These are phyloP conservation scores for Seriola aureovittata DNA, from an alignment of 2,113 vertebrate species.

Conservation along the genomic window DNA sequence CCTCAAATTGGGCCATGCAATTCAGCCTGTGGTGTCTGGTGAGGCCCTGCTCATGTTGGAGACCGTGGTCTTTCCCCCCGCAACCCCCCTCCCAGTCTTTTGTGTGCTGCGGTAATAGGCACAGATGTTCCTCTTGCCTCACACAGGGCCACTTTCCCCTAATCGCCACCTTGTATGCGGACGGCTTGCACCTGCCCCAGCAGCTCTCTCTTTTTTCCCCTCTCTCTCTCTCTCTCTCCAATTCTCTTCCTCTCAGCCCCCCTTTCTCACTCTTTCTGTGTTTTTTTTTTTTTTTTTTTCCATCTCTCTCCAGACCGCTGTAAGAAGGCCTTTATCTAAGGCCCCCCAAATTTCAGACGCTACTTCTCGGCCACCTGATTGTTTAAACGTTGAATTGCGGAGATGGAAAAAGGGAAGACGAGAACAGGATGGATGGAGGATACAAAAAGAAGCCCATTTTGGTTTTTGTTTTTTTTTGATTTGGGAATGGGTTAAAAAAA, in stretches of 20 bases:
- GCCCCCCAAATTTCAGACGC: slow-evolving; percentile 61
- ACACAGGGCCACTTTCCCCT: slow-evolving; percentile 83
- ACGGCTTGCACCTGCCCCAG: slow-evolving; percentile 84
- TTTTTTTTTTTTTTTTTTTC: slow-evolving; percentile 21
- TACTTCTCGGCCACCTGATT: slow-evolving; percentile 64
- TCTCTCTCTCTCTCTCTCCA: slow-evolving; percentile 28
- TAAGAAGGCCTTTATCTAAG: slow-evolving; percentile 51
- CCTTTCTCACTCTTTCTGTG: slow-evolving; percentile 9
- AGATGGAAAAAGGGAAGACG: slow-evolving; percentile 29
- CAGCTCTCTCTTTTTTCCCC: slow-evolving; percentile 65
- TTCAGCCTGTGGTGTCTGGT: slow-evolving; percentile 83
- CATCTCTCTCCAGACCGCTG: slow-evolving; percentile 31
- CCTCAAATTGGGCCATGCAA: slow-evolving; percentile 84
- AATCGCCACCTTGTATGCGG: slow-evolving; percentile 86
- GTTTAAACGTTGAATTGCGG: slow-evolving; percentile 71
- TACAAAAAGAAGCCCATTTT: slow-evolving; percentile 43
- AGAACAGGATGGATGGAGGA: slow-evolving; percentile 51
- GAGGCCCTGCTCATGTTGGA: slow-evolving; percentile 82
- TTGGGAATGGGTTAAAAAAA: slow-evolving; percentile 60
- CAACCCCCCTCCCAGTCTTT: slow-evolving; percentile 66
- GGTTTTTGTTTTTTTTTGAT: slow-evolving; percentile 29
- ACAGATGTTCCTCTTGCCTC: slow-evolving; percentile 87
- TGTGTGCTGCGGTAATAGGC: slow-evolving; percentile 85
- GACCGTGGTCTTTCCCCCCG: slow-evolving; percentile 54
- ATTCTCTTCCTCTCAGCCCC: slow-evolving; percentile 13